Base-by-base conservation (phyloP, 1,140 invertebrate species). In the Drosophila pachea region DNA sequence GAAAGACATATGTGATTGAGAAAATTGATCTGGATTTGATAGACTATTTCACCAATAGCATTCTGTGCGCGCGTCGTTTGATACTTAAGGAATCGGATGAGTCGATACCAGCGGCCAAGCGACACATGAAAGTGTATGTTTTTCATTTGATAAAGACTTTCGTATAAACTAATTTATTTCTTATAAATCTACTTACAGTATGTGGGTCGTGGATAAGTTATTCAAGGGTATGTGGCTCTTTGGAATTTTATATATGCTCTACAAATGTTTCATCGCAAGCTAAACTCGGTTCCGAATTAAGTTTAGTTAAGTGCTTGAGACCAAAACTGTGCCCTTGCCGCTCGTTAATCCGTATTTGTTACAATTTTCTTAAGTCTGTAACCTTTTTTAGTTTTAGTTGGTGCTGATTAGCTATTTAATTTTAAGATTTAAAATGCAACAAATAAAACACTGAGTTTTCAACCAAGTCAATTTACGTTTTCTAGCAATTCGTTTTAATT, bases 51-150 rank as follows among this genome's bases (percentile, higher is more conserved):
- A 93, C 93, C 59, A 90, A 93, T 72, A 95, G 94, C 82, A 93
- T 94, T 50, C 90, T 92, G 74, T 92, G 94, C 2, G 94, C 95
- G 0, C 91, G 96, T 48, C 90, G 94, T 42, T 95, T 94, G 74
- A 94, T 97, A 59, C 89, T 97, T 0, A 95, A 96, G 68, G 96
- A 97, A 86, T 92, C 92, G n/a, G 95, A 95, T 40, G 94, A 95
- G 47, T 95, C 95, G 2, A 87, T 98, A 31, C 95, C 96, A 9
- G 93, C 94, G 8, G 95, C 95, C 12, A 91, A 92, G 62, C 91
- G 94, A 42, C 95, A 96, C 79, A 94, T 96, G 92, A 92, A 91
- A 91, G 86, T 95, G 94, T 95, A 90, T 49, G 0, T 9, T 5
- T 1, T 96, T 35, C 9, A 54, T 42, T 4, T 11, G 22, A 52